A percentile compares a stretch with the other conserved stretches of the same genome.
These are phyloP conservation scores for Melipona bicolor DNA, from an alignment of 2,888 invertebrate genomes.

Conservation along the genomic window DNA sequence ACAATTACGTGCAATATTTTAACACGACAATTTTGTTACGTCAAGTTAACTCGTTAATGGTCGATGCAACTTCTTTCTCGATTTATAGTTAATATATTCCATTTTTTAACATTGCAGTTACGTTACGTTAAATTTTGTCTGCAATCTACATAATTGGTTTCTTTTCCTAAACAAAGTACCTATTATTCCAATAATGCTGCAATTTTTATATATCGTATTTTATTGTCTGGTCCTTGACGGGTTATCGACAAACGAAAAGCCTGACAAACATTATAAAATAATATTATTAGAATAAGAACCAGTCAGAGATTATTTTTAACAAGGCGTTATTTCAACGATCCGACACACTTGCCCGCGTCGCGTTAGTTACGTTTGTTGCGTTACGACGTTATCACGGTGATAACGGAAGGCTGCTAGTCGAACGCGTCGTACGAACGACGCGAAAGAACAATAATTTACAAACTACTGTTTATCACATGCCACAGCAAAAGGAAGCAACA, in stretches of 20 bases:
- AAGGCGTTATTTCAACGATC: background rate
- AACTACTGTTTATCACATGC: conserved; percentile 22
- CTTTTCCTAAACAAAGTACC: background rate
- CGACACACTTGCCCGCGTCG: background rate
- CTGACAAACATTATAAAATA: background rate
- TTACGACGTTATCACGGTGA: conserved; percentile 15
- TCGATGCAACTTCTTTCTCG: background rate
- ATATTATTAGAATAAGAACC: background rate
- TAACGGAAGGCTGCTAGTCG: conserved; percentile 47
- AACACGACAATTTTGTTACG: background rate
- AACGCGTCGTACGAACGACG: conserved; percentile 12
- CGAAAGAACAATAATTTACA: conserved; percentile 46
- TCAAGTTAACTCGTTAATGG: background rate
- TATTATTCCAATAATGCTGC: background rate
- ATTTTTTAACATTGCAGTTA: background rate
- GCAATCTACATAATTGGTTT: background rate
- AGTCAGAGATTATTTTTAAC: conserved; percentile 13
- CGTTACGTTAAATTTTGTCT: background rate
- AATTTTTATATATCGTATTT: background rate
- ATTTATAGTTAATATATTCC: background rate
- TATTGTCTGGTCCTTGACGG: background rate
- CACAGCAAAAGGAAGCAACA: conserved; percentile 34
- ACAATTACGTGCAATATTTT: background rate
- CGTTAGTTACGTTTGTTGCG: conserved; percentile 18
- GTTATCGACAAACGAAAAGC: background rate